A percentile compares a stretch with the other conserved stretches of the same genome.
These are phyloP conservation scores for Lytechinus pictus DNA, from an alignment of 35 echinoderm and acorn worm species.

Conservation along the genomic window DNA sequence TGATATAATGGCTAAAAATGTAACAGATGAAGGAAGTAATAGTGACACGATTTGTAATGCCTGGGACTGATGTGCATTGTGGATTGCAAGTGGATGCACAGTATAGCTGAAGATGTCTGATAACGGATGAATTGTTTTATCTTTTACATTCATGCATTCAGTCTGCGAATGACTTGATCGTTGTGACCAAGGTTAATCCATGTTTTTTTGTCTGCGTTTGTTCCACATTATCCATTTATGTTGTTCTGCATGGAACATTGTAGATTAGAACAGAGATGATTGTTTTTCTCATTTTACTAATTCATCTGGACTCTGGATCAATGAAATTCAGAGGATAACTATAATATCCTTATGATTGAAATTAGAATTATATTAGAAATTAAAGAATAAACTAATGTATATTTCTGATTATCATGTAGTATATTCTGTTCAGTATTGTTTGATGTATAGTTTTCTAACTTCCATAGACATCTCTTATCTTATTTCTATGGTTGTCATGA, in stretches of 20 bases:
- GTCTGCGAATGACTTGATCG: constrained; percentile 26
- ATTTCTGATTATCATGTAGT: neutral
- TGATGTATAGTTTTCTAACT: neutral
- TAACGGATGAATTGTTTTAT: neutral
- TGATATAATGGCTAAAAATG: too few species aligned
- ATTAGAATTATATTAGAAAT: neutral
- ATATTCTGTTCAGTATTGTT: neutral
- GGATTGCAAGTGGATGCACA: constrained; percentile 31
- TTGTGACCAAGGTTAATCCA: constrained; percentile 17
- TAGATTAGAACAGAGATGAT: constrained; percentile 15
- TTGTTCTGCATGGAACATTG: constrained; percentile 23
- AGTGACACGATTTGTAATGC: neutral
- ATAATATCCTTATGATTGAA: neutral
- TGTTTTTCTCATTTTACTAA: neutral
- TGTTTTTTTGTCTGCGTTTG: constrained; percentile 25
- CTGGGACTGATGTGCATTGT: constrained; percentile 37
- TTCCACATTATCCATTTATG: neutral
- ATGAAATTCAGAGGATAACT: neutral
- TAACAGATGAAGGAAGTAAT: neutral
- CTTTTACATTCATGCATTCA: constrained; percentile 41
- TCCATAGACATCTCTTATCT: too few species aligned
- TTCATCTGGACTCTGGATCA: constrained; percentile 1
- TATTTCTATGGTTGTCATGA: too few species aligned
- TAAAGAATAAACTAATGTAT: neutral
- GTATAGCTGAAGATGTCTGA: neutral